Conservation (phyloP, 1,140 invertebrate species). For the Pemphigus obesinymphae region DNA sequence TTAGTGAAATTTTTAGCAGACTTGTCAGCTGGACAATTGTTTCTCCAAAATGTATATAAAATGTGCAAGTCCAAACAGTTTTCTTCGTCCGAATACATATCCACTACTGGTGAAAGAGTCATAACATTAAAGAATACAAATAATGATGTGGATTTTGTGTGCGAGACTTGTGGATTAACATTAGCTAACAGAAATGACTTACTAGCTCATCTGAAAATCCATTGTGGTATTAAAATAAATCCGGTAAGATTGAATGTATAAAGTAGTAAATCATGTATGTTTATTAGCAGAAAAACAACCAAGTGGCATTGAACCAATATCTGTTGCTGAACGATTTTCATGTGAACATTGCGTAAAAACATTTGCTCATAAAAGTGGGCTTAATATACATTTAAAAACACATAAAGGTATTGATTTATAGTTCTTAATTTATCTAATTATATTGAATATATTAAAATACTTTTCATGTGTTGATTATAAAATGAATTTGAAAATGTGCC, state of each 20-base stretch:
- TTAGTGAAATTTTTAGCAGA: constrained; percentile 20
- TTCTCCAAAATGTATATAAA: constrained; percentile 8
- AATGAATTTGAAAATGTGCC: not conserved
- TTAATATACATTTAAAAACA: constrained; percentile 27
- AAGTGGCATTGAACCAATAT: not conserved
- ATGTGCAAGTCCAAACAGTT: constrained; percentile 16
- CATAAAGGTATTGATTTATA: constrained; percentile 15
- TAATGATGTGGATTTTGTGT: not conserved
- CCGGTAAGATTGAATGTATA: not conserved
- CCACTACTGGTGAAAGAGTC: not conserved
- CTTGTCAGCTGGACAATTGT: not conserved
- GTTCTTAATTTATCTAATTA: no score
- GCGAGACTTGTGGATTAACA: not conserved
- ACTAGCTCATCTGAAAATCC: not conserved
- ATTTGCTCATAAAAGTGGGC: constrained; percentile 29
- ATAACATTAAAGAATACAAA: not conserved
- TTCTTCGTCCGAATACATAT: not conserved
- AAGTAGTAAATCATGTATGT: not conserved
- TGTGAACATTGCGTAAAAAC: constrained; percentile 30
- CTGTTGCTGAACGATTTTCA: not conserved
- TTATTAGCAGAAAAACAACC: not conserved
- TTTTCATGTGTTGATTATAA: not conserved
- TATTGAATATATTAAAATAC: no score
- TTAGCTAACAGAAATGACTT: constrained; percentile 11
- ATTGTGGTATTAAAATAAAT: constrained; percentile 1